Base-by-base conservation (phyloP, 1,140 invertebrate genomes). In the Monomorium pharaonis region DNA sequence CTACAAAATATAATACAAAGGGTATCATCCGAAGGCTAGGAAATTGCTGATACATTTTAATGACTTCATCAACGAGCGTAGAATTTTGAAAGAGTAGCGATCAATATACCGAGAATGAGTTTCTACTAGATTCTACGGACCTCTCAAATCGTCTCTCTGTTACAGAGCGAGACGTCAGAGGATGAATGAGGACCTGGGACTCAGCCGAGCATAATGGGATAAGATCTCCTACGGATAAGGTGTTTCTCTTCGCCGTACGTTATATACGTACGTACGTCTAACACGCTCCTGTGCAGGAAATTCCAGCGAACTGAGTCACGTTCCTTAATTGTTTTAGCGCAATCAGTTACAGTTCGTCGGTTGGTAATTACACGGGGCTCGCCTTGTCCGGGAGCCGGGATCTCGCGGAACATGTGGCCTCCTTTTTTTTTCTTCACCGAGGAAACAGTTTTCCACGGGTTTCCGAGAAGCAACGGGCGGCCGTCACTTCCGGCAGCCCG, bases 321-420 rank as follows among this genome's bases (percentile, higher is more conserved):
- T 89, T 89, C 49, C 87, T 83, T 89, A 89, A 89, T 86, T 89
- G 76, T 89, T 89, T 86, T 54, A 83, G 65, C 63, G 76, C 77
- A 86, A 89, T 89, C 84, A 83, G 84, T 89, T 89, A 89, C 86
- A 65, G 70, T 89, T 89, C 58, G 87, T 86, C 69, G 87, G 65
- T 67, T 72, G 84, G 77, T 88, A 89, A 89, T 89, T 83, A 77
- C 70, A 76, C 42, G 10, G 24, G 75, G 33, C 30, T 60, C 42
- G 21, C 21, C n/a, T 12, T 6, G 44, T 63, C 44, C 27, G 33
- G 24, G 16, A 44, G 10, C 30, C 44, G 27, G 27, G 21, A 42
- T 51, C 33, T 69, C 21, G n/a, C 30, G 30, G 44, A 76, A 81
- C 42, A 37, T 21, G 21, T 65, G 51, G 16, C 18, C 10, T 6